These are phyloP conservation scores for Platorchestia sp. DNA, from an alignment of 1,140 invertebrate genomes.

Conservation along the genomic window DNA sequence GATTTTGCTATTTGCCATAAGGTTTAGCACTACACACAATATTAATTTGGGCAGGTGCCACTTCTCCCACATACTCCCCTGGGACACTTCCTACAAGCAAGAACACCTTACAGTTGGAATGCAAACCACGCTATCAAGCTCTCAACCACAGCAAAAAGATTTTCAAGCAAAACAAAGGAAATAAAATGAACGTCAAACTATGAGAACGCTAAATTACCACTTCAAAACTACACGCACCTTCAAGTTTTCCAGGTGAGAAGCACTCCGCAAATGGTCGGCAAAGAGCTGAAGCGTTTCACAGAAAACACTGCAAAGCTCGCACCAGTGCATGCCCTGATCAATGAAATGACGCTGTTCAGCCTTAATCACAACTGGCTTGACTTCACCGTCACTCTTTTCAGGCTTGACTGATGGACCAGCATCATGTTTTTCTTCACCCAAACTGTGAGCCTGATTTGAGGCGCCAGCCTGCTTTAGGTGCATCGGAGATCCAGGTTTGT, in stretches of 20 bases:
- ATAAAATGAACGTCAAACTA: background rate
- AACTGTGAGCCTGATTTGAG: background rate
- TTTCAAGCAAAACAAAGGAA: too few species aligned
- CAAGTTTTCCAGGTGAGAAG: background rate
- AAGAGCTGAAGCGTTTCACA: background rate
- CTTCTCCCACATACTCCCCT: too few species aligned
- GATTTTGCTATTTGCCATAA: too few species aligned
- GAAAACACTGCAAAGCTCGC: conserved; percentile 10
- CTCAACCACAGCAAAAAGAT: too few species aligned
- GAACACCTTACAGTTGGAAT: too few species aligned
- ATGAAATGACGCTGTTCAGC: background rate
- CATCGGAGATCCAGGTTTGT: background rate
- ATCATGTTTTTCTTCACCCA: background rate
- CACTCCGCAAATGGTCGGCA: background rate
- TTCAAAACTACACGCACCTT: background rate
- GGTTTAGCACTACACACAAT: too few species aligned
- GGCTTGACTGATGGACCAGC: background rate
- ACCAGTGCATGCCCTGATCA: conserved; percentile 43
- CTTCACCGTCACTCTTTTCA: background rate
- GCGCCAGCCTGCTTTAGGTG: background rate
- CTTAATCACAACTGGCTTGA: background rate
- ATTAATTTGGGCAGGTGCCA: too few species aligned
- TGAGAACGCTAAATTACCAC: background rate
- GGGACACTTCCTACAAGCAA: too few species aligned
- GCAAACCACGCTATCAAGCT: too few species aligned